phyloP scores from a whole-genome alignment of 2,113 vertebrate genomes.

The Arvicanthis niloticus region DNA sequence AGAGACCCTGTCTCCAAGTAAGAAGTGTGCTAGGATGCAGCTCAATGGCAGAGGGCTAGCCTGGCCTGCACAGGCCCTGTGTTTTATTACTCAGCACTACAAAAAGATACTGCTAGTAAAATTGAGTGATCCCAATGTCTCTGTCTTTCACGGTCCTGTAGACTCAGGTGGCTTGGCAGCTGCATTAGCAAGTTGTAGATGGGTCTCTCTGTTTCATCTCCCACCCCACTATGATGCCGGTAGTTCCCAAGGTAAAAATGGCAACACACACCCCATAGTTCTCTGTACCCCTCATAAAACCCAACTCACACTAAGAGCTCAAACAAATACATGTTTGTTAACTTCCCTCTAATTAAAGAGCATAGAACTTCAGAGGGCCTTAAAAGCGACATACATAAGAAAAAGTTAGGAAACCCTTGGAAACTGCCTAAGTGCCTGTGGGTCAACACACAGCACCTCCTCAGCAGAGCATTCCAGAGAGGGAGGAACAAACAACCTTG shows the following conservation, averaged over 20 bases:
- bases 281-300: constrained; percentile 67
- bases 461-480: background rate
- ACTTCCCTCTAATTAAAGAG: constrained; percentile 71
- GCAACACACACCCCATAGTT: background rate
- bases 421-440: constrained; percentile 23
- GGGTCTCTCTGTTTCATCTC: background rate
- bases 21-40: background rate
- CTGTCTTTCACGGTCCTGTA: background rate
- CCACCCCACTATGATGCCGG: background rate
- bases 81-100: background rate
- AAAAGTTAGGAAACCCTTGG: constrained; percentile 54
- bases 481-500: constrained; percentile 73
- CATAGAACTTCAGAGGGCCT: constrained; percentile 63
- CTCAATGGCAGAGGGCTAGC: background rate
- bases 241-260: background rate
- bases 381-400: constrained; percentile 61
- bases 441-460: background rate
- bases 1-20: background rate
- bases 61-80: background rate
- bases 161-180: background rate
- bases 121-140: background rate
- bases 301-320: constrained; percentile 38
- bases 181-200: background rate
- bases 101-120: background rate
- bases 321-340: constrained; percentile 69